A percentile compares a stretch with the other conserved stretches of the same genome.
Conservation (phyloP, 1,140 invertebrate genomes). For the Nephotettix cincticeps region DNA sequence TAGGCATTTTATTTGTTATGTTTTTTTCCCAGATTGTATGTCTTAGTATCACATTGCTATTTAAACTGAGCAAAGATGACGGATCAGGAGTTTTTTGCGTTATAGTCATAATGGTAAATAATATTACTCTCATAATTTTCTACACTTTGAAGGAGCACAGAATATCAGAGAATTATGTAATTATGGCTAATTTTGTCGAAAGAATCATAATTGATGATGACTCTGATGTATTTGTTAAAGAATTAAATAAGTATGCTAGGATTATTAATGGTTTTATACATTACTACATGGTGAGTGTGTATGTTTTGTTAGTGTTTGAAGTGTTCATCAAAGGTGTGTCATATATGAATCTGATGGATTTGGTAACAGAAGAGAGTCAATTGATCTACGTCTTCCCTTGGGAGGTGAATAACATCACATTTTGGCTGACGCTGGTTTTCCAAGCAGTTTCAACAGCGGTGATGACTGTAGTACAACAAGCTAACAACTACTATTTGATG, state of each 20-base stretch:
- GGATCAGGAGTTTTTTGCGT: neutral
- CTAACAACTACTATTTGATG: neutral
- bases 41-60: neutral
- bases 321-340: neutral
- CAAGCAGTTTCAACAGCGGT: neutral
- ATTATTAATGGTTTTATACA: neutral
- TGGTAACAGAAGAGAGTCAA: neutral
- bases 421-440: neutral
- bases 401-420: neutral
- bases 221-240: neutral
- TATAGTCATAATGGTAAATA: neutral
- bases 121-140: neutral
- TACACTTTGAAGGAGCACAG: neutral
- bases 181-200: neutral
- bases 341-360: neutral
- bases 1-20: neutral
- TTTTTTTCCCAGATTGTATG: constrained; percentile 4
- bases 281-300: neutral
- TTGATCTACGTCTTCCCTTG: neutral
- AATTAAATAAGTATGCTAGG: neutral
- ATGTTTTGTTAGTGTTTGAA: neutral
- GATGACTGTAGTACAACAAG: constrained; percentile 1
- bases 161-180: neutral
- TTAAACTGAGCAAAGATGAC: neutral
- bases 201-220: neutral